Evolutionary conservation across 2,113 vertebrate species (phyloP).

Genomic region (Takifugu flavidus): DNA sequence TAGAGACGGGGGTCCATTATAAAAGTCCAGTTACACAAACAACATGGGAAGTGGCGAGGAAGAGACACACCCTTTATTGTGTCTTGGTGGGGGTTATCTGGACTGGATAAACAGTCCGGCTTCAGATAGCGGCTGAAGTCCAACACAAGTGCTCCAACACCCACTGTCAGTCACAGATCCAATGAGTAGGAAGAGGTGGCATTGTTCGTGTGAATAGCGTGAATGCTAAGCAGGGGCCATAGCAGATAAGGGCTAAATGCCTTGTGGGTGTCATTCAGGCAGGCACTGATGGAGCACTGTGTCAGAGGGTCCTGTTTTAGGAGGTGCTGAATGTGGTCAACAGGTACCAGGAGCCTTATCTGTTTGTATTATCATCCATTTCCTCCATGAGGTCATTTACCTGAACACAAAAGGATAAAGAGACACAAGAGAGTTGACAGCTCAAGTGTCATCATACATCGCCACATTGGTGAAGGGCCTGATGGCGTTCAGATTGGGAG

Average conservation of each 20-base stretch:
- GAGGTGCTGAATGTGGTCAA: constrained; percentile 63
- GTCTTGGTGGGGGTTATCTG: constrained; percentile 64
- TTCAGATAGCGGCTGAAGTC: constrained; percentile 72
- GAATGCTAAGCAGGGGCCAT: constrained; percentile 75
- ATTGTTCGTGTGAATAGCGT: constrained; percentile 79
- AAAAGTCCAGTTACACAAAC: constrained; percentile 74
- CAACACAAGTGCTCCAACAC: constrained; percentile 77
- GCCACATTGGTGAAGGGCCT: constrained; percentile 31
- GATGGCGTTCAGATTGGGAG: neutral
- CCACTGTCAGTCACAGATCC: constrained; percentile 74
- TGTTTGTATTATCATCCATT: constrained; percentile 75
- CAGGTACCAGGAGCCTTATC: constrained; percentile 74
- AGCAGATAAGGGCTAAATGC: constrained; percentile 76
- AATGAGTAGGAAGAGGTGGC: constrained; percentile 71
- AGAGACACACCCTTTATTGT: constrained; percentile 78
- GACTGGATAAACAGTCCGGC: constrained; percentile 76
- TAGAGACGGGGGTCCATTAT: constrained; percentile 68
- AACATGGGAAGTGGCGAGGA: constrained; percentile 70
- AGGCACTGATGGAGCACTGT: constrained; percentile 72
- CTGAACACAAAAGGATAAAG: constrained; percentile 56
- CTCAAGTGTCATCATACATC: constrained; percentile 54
- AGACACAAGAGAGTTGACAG: constrained; percentile 63
- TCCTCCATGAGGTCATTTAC: constrained; percentile 71
- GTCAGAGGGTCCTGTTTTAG: constrained; percentile 69
- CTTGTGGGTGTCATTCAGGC: constrained; percentile 68